These are phyloP conservation scores for Cossypha dichroa DNA, from an alignment of 2,797 vertebrate species.

Conservation along the genomic window DNA sequence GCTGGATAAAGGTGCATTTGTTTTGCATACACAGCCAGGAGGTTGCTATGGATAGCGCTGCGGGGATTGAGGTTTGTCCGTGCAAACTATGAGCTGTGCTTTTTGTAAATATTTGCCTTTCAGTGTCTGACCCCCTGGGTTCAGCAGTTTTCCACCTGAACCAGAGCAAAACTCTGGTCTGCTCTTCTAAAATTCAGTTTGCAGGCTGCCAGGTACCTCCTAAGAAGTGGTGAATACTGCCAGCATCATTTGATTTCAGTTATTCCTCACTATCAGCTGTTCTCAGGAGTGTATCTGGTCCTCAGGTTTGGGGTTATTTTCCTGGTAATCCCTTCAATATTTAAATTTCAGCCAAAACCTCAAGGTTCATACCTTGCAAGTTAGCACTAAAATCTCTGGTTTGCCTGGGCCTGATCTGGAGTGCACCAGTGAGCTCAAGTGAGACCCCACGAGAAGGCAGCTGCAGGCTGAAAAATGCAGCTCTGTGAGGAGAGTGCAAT, in stretches of 20 bases:
- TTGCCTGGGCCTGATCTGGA: background rate
- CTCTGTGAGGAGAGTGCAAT: background rate
- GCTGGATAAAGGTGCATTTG: conserved; percentile 42
- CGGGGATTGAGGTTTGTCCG: background rate
- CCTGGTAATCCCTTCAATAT: background rate
- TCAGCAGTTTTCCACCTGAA: background rate
- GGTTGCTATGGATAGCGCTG: background rate
- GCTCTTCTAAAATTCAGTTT: background rate
- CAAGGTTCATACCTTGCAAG: background rate
- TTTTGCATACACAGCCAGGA: conserved; percentile 27
- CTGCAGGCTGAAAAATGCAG: background rate
- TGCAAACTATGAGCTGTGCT: background rate
- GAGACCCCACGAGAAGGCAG: background rate
- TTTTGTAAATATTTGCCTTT: background rate
- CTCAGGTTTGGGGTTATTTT: background rate
- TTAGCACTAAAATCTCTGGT: too few relatives aligned
- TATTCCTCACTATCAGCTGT: background rate
- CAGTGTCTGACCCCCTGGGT: background rate
- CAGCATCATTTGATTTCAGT: background rate
- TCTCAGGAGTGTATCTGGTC: background rate
- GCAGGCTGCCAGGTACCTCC: background rate
- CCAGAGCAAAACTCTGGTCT: background rate
- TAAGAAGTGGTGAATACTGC: background rate
- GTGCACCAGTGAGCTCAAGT: background rate
- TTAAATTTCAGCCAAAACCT: background rate